phyloP scores from a whole-genome alignment of 2,888 invertebrate genomes.

The Mactromeris polynyma region DNA sequence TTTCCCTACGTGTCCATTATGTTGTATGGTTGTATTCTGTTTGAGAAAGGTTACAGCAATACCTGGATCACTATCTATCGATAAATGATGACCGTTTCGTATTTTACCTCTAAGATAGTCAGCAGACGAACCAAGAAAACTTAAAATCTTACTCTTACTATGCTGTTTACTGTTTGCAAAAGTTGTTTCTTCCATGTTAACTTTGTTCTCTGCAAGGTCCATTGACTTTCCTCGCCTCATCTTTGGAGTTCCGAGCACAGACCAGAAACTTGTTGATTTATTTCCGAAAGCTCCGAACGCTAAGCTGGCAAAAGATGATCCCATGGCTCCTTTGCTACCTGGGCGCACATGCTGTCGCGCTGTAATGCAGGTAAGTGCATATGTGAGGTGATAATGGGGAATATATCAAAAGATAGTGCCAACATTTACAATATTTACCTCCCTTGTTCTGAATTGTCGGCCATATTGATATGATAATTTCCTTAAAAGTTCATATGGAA shows the following conservation, averaged over 20 bases:
- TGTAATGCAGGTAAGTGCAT: constrained; percentile 42
- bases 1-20: constrained; percentile 65
- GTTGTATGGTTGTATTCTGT: constrained; percentile 44
- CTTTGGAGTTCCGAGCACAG: constrained; percentile 73
- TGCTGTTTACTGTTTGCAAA: constrained; percentile 50
- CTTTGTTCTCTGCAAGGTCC: constrained; percentile 64
- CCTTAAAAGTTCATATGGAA: too few relatives aligned
- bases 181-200: constrained; percentile 24
- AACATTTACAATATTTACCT: too few relatives aligned
- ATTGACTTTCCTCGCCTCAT: constrained; percentile 73
- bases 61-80: constrained; percentile 66
- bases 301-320: constrained; percentile 73
- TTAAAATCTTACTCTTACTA: constrained; percentile 61
- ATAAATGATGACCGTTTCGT: constrained; percentile 55
- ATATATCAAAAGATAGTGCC: neutral
- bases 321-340: constrained; percentile 74
- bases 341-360: constrained; percentile 65
- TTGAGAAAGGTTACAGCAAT: constrained; percentile 35
- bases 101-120: constrained; percentile 63
- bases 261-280: constrained; percentile 76
- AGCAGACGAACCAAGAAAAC: constrained; percentile 66
- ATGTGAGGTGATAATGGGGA: neutral
- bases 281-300: constrained; percentile 73
- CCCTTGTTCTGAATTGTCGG: too few relatives aligned
- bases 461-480: too few relatives aligned